These are phyloP conservation scores for Caenorhabditis elegans DNA, from an alignment of 1,140 invertebrate genomes.

Conservation along the genomic window WBcel235 BX284606.5:768001-768500, in stretches of 20 bases:
- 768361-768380: not conserved
- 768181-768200: not conserved
- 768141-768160: not conserved
- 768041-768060: not conserved
- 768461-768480: not conserved
- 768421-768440: not conserved
- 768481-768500: not conserved
- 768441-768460: not conserved
- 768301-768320: not conserved
- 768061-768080: not conserved
- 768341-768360: conserved; percentile 30
- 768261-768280: conserved; percentile 42
- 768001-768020: conserved; percentile 45
- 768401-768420: not conserved
- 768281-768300: not conserved
- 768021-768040: not conserved
- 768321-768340: not conserved
- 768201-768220: not conserved
- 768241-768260: conserved; percentile 39
- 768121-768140: not conserved
- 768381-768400: too few relatives aligned
- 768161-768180: not conserved
- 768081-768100: not conserved
- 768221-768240: conserved; percentile 15
- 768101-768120: not conserved